Percentiles rank a stretch among this genome's conserved stretches.
phyloP scores from a whole-genome alignment of 1,140 invertebrate genomes.

The Sesamia nonagrioides region DNA sequence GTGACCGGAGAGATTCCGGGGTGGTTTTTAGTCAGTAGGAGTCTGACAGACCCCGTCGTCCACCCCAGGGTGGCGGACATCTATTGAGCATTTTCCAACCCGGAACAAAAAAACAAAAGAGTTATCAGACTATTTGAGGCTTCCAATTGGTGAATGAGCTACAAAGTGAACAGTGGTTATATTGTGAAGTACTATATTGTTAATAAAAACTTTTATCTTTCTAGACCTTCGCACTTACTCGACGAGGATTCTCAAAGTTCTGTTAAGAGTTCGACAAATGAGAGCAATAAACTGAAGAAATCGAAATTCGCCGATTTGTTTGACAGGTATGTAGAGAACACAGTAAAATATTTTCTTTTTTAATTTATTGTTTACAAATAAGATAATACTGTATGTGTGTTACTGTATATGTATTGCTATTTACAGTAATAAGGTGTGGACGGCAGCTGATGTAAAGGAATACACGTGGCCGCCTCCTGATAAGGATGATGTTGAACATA shows the following conservation, averaged over 20 bases:
- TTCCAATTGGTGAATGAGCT: neutral
- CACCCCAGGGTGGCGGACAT: no score
- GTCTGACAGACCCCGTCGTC: no score
- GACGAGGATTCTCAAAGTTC: constrained; percentile 94
- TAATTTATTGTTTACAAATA: neutral
- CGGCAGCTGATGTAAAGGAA: constrained; percentile 96
- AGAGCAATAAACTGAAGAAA: constrained; percentile 91
- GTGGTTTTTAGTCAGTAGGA: no score
- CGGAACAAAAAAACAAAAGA: neutral
- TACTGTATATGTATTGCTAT: constrained; percentile 44
- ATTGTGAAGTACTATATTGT: neutral
- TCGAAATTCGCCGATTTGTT: constrained; percentile 92
- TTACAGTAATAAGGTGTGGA: constrained; percentile 90
- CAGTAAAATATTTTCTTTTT: neutral
- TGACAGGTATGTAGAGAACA: constrained; percentile 86
- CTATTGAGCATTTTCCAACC: no score
- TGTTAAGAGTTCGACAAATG: constrained; percentile 91
- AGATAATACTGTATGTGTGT: neutral
- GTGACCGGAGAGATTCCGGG: no score
- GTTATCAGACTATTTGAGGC: neutral
- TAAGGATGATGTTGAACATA: constrained; percentile 73
- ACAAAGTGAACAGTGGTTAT: neutral
- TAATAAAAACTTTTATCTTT: constrained; percentile 51
- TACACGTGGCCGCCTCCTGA: constrained; percentile 96
- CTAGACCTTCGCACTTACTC: constrained; percentile 87